Conservation (phyloP, 2,113 vertebrate species). For the Strix uralensis region DNA sequence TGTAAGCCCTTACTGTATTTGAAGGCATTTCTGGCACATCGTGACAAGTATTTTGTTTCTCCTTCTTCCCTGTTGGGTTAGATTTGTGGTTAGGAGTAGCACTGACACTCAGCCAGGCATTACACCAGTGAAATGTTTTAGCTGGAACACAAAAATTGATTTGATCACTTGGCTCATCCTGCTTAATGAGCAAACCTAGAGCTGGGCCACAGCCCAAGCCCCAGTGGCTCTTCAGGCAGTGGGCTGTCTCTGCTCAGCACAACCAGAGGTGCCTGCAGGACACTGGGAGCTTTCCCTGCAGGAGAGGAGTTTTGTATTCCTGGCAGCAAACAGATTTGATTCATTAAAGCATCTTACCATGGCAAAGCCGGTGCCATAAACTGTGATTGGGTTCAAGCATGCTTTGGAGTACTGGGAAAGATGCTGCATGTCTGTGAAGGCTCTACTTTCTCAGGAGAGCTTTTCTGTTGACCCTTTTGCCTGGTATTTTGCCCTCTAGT, state of each 20-base stretch:
- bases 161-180: not conserved
- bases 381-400: not conserved
- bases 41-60: not conserved
- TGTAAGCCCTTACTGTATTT: not conserved
- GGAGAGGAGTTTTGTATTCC: not conserved
- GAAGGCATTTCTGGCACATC: not conserved
- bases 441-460: not conserved
- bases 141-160: not conserved
- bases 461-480: not conserved
- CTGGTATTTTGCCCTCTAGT: not conserved
- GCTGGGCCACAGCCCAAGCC: not conserved
- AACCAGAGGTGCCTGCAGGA: not conserved
- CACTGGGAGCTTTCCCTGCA: not conserved
- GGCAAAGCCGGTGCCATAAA: accelerated
- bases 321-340: not conserved
- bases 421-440: accelerated
- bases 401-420: not conserved
- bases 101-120: not conserved
- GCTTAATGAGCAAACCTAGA: not conserved
- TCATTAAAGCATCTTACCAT: not conserved
- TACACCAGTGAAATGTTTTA: not conserved
- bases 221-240: accelerated
- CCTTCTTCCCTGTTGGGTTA: not conserved
- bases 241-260: not conserved
- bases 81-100: not conserved